Evolutionary conservation across 1,140 invertebrate genomes (phyloP).

Genomic region (Ditylenchus dipsaci): DNA sequence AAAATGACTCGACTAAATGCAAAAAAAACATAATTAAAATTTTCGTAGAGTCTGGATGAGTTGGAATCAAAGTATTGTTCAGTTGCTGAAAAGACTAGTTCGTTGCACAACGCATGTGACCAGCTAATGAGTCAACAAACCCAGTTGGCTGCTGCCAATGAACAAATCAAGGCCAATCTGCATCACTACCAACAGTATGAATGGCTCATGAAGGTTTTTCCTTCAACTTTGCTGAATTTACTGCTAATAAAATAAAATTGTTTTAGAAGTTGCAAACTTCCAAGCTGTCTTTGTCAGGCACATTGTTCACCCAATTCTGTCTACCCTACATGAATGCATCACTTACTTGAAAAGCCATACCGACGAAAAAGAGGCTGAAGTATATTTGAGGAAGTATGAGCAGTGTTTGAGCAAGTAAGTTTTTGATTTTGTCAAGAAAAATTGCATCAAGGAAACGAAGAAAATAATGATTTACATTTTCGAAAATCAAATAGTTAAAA

Average conservation of each 20-base stretch:
- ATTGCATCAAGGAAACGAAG: no score
- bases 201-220: constrained; percentile 50
- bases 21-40: neutral
- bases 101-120: constrained; percentile 55
- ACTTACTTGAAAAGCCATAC: constrained; percentile 44
- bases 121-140: constrained; percentile 54
- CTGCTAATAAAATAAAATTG: neutral
- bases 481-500: no score
- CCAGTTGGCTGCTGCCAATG: constrained; percentile 49
- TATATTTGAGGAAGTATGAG: constrained; percentile 53
- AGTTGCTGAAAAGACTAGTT: constrained; percentile 52
- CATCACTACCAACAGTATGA: constrained; percentile 58
- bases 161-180: constrained; percentile 55
- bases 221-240: no score
- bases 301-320: constrained; percentile 56
- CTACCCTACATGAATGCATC: constrained; percentile 54
- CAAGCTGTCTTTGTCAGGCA: constrained; percentile 49
- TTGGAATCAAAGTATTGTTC: constrained; percentile 43
- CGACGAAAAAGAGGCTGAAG: constrained; percentile 47
- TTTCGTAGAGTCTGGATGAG: constrained; percentile 43
- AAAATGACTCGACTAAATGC: no score
- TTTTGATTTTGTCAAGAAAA: no score
- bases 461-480: no score
- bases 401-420: constrained; percentile 53
- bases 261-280: constrained; percentile 47